These are phyloP conservation scores for Lagopus leucura DNA, from an alignment of 2,113 vertebrate species.

Conservation along the genomic window DNA sequence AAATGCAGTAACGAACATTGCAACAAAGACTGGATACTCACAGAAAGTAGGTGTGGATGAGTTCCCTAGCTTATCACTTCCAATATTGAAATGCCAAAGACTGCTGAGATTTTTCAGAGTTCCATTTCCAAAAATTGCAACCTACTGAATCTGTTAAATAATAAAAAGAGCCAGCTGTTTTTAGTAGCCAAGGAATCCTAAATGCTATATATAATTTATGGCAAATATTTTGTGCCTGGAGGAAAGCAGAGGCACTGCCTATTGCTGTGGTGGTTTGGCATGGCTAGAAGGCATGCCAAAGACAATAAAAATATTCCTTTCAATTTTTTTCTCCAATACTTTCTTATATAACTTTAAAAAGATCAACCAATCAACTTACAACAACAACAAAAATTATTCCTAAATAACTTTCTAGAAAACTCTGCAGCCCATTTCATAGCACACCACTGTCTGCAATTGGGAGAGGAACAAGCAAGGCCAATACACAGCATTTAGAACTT, in stretches of 20 bases:
- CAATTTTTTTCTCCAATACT: not conserved
- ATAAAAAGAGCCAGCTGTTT: not conserved
- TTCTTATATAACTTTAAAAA: not conserved
- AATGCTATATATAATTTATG: not conserved
- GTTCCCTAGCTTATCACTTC: not conserved
- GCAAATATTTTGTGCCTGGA: not conserved
- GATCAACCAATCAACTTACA: not conserved
- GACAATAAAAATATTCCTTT: not conserved
- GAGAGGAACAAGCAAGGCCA: not conserved
- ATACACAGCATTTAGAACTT: not conserved
- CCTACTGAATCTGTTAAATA: not conserved
- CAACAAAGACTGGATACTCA: not conserved
- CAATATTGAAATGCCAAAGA: not conserved
- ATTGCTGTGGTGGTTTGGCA: not conserved
- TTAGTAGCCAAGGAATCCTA: not conserved
- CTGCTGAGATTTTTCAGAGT: not conserved
- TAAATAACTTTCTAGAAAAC: not conserved
- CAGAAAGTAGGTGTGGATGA: not conserved
- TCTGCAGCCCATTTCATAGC: not conserved
- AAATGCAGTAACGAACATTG: slow-evolving; percentile 37
- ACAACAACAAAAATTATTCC: not conserved
- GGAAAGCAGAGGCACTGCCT: not conserved
- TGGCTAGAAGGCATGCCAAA: not conserved
- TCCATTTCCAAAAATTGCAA: not conserved
- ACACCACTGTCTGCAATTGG: not conserved